Evolutionary conservation across 2,888 invertebrate species (phyloP).

Genomic region (Andricus quercusramuli): DNA sequence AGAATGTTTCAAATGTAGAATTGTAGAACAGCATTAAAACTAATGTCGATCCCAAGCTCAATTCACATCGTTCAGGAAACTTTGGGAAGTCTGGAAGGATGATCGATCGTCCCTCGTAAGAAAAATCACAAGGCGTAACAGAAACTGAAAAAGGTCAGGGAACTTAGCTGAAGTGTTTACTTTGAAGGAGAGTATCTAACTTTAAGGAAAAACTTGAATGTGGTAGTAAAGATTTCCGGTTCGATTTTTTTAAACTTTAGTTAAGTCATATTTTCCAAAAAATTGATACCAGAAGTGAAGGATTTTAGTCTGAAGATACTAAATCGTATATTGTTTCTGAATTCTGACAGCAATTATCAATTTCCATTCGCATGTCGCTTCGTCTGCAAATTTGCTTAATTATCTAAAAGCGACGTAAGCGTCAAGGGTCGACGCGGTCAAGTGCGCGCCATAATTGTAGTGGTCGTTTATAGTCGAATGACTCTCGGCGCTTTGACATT

Average conservation of each 20-base stretch:
- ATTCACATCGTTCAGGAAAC: constrained; percentile 12
- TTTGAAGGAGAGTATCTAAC: background rate
- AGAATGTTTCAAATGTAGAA: background rate
- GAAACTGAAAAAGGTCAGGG: constrained; percentile 9
- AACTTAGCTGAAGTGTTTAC: constrained; percentile 15
- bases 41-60: background rate
- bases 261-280: background rate
- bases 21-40: background rate
- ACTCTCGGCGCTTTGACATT: constrained; percentile 66
- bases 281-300: background rate
- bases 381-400: constrained; percentile 52
- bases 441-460: constrained; percentile 69
- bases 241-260: background rate
- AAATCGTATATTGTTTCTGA: background rate
- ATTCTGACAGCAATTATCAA: constrained; percentile 19
- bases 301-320: background rate
- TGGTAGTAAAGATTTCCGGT: background rate
- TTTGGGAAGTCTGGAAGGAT: constrained; percentile 5
- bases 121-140: constrained; percentile 13
- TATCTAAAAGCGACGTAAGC: constrained; percentile 55
- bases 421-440: constrained; percentile 40
- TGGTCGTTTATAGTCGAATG: constrained; percentile 77
- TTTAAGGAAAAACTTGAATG: background rate
- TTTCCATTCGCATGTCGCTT: constrained; percentile 8
- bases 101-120: constrained; percentile 1